phyloP scores from a whole-genome alignment of 2,797 vertebrate genomes.

The Anolis apletophallus region DNA sequence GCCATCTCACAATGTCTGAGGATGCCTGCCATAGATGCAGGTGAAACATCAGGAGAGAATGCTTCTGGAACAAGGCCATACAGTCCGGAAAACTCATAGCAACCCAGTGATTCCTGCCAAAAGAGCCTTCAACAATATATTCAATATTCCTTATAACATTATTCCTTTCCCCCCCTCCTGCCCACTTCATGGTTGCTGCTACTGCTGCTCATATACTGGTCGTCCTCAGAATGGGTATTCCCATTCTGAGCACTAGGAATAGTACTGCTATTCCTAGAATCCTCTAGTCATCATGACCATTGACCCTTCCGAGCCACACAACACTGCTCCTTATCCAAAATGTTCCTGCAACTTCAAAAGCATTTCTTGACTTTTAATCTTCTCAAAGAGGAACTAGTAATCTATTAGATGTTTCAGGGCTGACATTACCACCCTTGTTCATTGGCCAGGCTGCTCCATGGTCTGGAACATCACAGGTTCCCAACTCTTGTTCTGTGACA shows the following conservation, averaged over 20 bases:
- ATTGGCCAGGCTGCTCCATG: background rate
- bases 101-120: too few relatives aligned
- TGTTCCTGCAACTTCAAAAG: background rate
- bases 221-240: background rate
- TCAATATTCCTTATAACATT: background rate
- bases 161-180: background rate
- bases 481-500: background rate
- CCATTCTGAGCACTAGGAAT: too few relatives aligned
- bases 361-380: background rate
- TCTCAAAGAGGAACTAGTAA: background rate
- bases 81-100: too few relatives aligned
- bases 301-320: background rate
- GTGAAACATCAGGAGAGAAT: too few relatives aligned
- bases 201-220: background rate
- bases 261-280: too few relatives aligned
- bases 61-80: too few relatives aligned
- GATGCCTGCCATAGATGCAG: too few relatives aligned
- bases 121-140: too few relatives aligned
- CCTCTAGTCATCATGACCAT: too few relatives aligned
- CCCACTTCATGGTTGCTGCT: background rate
- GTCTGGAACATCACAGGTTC: background rate
- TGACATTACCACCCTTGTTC: background rate
- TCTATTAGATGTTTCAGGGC: background rate
- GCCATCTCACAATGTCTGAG: too few relatives aligned
- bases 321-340: background rate